These are phyloP conservation scores for Zygaena filipendulae DNA, from an alignment of 2,888 invertebrate species.

Conservation along the genomic window DNA sequence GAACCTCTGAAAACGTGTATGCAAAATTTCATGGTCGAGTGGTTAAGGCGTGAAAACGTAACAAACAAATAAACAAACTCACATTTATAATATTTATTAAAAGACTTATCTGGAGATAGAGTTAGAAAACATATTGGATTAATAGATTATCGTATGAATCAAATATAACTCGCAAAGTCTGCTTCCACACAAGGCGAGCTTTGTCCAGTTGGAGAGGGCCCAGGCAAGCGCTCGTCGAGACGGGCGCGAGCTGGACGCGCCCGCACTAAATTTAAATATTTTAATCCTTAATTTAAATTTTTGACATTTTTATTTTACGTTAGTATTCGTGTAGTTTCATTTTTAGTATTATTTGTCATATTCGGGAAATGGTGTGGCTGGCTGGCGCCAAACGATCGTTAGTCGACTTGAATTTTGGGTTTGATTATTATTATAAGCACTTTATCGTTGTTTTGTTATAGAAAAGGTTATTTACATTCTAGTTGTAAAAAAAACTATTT, in stretches of 20 bases:
- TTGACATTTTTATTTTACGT: constrained; percentile 70
- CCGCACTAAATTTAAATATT: constrained; percentile 69
- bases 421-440: constrained; percentile 18
- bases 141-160: too few relatives aligned
- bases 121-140: constrained; percentile 3
- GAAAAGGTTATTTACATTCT: too few relatives aligned
- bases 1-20: too few relatives aligned
- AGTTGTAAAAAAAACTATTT: too few relatives aligned
- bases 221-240: constrained; percentile 20
- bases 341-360: constrained; percentile 69
- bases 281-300: constrained; percentile 70
- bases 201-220: constrained; percentile 19
- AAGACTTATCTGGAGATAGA: background rate
- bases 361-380: constrained; percentile 42
- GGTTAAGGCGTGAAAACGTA: too few relatives aligned
- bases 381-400: constrained; percentile 26
- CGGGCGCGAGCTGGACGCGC: constrained; percentile 44
- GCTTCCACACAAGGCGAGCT: constrained; percentile 24
- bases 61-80: too few relatives aligned
- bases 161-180: too few relatives aligned
- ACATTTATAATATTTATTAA: too few relatives aligned
- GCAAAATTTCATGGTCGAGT: too few relatives aligned
- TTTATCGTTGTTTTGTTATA: too few relatives aligned
- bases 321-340: constrained; percentile 66
- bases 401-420: constrained; percentile 18